phyloP scores from a whole-genome alignment of 2,113 vertebrate genomes.

The Puffinus mauretanicus region DNA sequence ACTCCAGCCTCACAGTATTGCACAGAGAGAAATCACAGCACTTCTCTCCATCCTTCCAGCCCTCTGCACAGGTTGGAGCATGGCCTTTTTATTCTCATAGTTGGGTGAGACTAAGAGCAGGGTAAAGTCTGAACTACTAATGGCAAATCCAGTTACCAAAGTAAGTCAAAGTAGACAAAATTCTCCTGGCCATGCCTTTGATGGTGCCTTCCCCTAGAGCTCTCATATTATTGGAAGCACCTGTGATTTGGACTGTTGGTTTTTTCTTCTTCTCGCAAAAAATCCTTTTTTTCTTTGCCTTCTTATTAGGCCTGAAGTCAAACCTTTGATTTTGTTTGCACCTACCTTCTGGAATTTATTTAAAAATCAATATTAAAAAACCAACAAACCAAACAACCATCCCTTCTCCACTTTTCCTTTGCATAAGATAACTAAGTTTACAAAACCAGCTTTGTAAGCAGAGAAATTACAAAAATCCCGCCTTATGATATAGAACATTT shows the following conservation, averaged over 20 bases:
- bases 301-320: neutral
- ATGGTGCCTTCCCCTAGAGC: neutral
- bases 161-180: neutral
- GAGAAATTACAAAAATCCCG: neutral
- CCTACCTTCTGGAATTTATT: neutral
- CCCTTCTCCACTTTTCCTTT: neutral
- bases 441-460: neutral
- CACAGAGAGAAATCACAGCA: neutral
- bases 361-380: neutral
- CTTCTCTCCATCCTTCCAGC: neutral
- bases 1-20: neutral
- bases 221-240: neutral
- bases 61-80: neutral
- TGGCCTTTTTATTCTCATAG: neutral
- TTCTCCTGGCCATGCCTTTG: neutral
- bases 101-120: neutral
- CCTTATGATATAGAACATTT: neutral
- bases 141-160: neutral
- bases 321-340: neutral
- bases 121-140: neutral
- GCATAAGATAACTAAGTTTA: neutral
- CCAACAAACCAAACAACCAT: rapidly evolving
- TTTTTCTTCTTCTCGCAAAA: neutral
- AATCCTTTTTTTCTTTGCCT: neutral
- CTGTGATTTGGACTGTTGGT: neutral